Evolutionary conservation across 2,888 invertebrate genomes (phyloP), one percentile per base, ranked within the genome.

Genomic region (Hedychridium roseum): DNA sequence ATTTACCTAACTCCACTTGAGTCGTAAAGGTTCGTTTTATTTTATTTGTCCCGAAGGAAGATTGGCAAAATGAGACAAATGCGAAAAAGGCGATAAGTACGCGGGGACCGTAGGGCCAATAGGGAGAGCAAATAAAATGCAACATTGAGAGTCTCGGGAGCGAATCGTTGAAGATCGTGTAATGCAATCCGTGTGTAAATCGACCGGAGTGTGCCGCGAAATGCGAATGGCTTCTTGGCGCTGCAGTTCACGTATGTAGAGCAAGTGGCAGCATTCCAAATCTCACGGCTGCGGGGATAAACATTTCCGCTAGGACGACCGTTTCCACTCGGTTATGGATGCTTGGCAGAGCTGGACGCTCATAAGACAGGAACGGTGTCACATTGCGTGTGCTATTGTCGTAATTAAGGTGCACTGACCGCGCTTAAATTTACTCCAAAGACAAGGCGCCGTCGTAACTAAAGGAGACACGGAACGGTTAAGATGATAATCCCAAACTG

Each of bases 251-350:
- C 70, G 68, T 73, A 71, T 70, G 67, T 69, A 67, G 70, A 71
- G 66, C 70, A 71, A 73, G 66, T 74, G 74, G 74, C 74, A 73
- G 64, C 59, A 64, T 73, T 74, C 74, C 74, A 74, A 74, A 71
- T 73, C 66, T 71, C 65, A 57, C 66, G 56, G 64, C 60, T 66
- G 65, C 55, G 51, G 54, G 63, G 63, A 72, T 70, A 74, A 73
- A 74, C 69, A 73, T 70, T 74, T 71, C 70, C 67, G 65, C 56
- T 51, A 45, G 61, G 58, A 58, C 55, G 57, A 57, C 57, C 58
- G 43, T 47, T 64, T 54, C 40, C 32, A 21, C 40, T 37, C 35
- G 43, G 45, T 57, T 58, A 56, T 54, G 43, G 56, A 63, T 57
- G 53, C 50, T 44, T 37, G 48, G 55, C 43, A 48, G 44, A 18